These are phyloP conservation scores for Anguilla megastoma DNA, from an alignment of 2,797 vertebrate genomes.

Conservation along the genomic window DNA sequence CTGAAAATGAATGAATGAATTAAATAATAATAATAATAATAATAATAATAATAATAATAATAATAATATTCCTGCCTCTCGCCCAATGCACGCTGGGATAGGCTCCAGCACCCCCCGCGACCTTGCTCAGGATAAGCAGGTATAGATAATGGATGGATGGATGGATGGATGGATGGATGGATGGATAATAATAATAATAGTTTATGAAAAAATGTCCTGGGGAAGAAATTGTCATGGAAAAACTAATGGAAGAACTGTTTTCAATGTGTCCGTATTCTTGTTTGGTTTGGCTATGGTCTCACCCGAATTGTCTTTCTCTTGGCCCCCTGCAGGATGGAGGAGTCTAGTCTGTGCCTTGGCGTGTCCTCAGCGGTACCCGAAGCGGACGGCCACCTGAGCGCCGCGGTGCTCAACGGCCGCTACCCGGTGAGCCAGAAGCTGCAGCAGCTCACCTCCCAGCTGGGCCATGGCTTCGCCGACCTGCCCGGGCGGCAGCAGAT, in stretches of 20 bases:
- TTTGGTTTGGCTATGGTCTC: not conserved
- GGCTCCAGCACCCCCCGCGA: too few relatives aligned
- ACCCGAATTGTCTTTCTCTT: conserved; percentile 27
- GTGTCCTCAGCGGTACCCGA: conserved; percentile 91
- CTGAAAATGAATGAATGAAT: not conserved
- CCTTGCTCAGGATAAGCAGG: too few relatives aligned
- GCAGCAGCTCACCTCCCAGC: conserved; percentile 93
- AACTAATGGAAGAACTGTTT: not conserved
- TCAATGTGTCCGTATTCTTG: not conserved
- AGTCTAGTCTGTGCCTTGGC: conserved; percentile 99
- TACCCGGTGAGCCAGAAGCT: conserved; percentile 99
- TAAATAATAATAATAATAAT: not conserved
- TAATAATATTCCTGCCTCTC: not conserved
- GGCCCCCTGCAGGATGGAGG: conserved; percentile 83
- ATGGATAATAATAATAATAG: not conserved
- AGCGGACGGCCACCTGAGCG: conserved; percentile 88
- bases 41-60: not conserved
- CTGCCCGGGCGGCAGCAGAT: conserved; percentile 90
- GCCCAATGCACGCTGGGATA: too few relatives aligned
- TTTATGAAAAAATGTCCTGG: not conserved
- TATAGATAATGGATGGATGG: too few relatives aligned
- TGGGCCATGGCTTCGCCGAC: conserved; percentile 94
- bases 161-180: not conserved
- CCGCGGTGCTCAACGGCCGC: conserved; percentile 94
- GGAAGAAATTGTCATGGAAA: not conserved